phyloP scores from a whole-genome alignment of 1,140 invertebrate genomes.

The Notospermus geniculatus region DNA sequence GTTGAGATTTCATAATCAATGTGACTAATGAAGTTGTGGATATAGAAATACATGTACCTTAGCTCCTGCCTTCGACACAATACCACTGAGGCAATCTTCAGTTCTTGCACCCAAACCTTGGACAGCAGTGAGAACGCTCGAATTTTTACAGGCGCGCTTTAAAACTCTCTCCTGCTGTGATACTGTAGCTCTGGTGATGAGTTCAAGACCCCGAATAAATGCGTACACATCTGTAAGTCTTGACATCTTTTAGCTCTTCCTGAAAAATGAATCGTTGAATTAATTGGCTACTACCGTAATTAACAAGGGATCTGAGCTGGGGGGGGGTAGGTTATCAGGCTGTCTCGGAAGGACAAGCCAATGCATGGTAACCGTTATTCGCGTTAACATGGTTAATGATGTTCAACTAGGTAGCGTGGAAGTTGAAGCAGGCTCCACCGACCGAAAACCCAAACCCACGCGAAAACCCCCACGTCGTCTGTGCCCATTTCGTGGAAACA shows the following conservation, averaged over 20 bases:
- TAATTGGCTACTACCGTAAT: too few relatives aligned
- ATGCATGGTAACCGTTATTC: too few relatives aligned
- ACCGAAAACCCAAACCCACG: too few relatives aligned
- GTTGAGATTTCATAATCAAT: neutral
- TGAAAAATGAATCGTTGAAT: neutral
- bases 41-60: conserved; percentile 6
- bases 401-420: too few relatives aligned
- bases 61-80: conserved; percentile 1
- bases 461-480: too few relatives aligned
- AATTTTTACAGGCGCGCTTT: conserved; percentile 39
- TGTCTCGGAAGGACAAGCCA: too few relatives aligned
- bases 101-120: conserved; percentile 28
- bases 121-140: conserved; percentile 36
- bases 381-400: too few relatives aligned
- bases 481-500: too few relatives aligned
- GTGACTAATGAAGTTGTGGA: neutral
- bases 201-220: conserved; percentile 39
- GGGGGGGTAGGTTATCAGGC: too few relatives aligned
- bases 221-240: conserved; percentile 36
- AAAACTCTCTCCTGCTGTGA: conserved; percentile 35
- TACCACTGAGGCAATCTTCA: conserved; percentile 27
- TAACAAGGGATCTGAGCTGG: too few relatives aligned
- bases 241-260: conserved; percentile 29
- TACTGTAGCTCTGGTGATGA: conserved; percentile 35
- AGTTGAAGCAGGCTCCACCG: too few relatives aligned